phyloP scores from a whole-genome alignment of 2,113 vertebrate species.

The Amphiprion ocellaris region DNA sequence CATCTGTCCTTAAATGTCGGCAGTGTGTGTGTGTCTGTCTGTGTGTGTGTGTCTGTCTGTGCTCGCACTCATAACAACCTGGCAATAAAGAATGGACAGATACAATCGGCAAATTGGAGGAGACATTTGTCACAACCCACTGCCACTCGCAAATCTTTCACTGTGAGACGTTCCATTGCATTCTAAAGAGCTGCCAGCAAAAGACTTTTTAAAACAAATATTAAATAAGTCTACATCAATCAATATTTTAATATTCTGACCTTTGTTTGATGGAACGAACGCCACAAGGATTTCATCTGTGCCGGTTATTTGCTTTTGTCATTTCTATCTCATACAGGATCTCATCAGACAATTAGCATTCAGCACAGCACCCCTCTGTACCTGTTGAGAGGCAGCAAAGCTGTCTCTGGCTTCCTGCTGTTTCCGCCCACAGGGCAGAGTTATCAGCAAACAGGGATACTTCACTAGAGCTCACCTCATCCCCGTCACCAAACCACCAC shows the following conservation, averaged over 20 bases:
- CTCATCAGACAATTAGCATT: constrained; percentile 57
- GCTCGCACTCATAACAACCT: constrained; percentile 26
- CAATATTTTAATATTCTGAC: constrained; percentile 34
- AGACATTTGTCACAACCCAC: constrained; percentile 38
- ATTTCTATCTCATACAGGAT: constrained; percentile 23
- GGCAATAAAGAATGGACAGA: constrained; percentile 43
- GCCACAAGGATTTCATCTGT: background rate
- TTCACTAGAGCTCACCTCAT: constrained; percentile 50
- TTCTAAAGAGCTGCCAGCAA: constrained; percentile 6
- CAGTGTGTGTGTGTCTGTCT: constrained; percentile 4
- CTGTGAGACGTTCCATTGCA: constrained; percentile 2
- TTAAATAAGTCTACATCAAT: constrained; percentile 19
- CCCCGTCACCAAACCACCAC: constrained; percentile 39
- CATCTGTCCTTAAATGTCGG: constrained; percentile 57
- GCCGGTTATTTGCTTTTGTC: constrained; percentile 12
- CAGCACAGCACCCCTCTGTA: constrained; percentile 12
- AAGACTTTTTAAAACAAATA: constrained; percentile 4
- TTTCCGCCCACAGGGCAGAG: constrained; percentile 53
- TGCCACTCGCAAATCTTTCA: constrained; percentile 6
- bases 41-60: constrained; percentile 18
- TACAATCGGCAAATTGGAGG: constrained; percentile 15
- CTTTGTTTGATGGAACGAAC: constrained; percentile 19
- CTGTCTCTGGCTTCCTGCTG: constrained; percentile 46
- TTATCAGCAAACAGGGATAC: constrained; percentile 57
- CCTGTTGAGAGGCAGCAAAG: constrained; percentile 41